These are phyloP conservation scores for Sarcophaga bullata DNA, from an alignment of 1,140 invertebrate genomes.

Conservation along the genomic window DNA sequence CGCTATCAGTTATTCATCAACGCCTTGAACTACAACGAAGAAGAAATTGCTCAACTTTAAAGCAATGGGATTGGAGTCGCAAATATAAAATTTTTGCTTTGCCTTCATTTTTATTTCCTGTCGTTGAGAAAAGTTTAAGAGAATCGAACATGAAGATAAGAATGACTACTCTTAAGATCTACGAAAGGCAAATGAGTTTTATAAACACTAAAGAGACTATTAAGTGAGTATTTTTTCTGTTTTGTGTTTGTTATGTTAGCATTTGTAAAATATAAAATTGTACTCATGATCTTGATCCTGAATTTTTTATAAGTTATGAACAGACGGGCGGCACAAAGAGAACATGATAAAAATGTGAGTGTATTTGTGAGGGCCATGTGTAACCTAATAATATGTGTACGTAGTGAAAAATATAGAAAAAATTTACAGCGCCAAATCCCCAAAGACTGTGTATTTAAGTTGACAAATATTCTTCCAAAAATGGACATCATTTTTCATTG, in stretches of 20 bases:
- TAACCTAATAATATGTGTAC: too few relatives aligned
- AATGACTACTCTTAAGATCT: not conserved
- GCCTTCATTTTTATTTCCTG: conserved; percentile 13
- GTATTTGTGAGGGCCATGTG: too few relatives aligned
- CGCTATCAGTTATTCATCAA: conserved; percentile 41
- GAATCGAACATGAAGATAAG: not conserved
- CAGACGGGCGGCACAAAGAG: too few relatives aligned
- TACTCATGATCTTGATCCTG: not conserved
- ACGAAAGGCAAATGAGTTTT: not conserved
- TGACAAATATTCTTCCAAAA: too few relatives aligned
- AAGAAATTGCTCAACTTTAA: not conserved
- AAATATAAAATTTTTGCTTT: conserved; percentile 37
- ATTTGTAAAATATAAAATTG: not conserved
- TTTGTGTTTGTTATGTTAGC: too few relatives aligned
- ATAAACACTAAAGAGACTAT: not conserved
- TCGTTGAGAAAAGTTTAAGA: conserved; percentile 7
- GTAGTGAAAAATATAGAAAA: too few relatives aligned
- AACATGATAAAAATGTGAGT: too few relatives aligned
- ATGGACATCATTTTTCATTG: too few relatives aligned
- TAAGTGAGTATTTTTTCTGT: not conserved
- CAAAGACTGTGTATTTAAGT: too few relatives aligned
- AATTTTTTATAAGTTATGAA: not conserved
- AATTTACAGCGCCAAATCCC: too few relatives aligned
- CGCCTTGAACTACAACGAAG: not conserved
- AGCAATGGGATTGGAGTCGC: conserved; percentile 27